Evolutionary conservation across 2,113 vertebrate species (phyloP).

Genomic region (chimpanzee (Pan troglodytes)): NHGRI_mPanTro3-v2.1_pri NC_072401.2:101090501-101091000

Average conservation of each 20-base stretch:
- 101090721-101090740: not conserved
- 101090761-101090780: not conserved
- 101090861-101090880: not conserved
- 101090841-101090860: not conserved
- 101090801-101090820: not conserved
- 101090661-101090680: not conserved
- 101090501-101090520: not conserved
- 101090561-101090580: not conserved
- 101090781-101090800: not conserved
- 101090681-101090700: not conserved
- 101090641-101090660: not conserved
- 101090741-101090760: not conserved
- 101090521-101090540: not conserved
- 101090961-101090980: not conserved
- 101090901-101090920: not conserved
- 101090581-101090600: not conserved
- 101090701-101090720: not conserved
- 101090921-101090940: not conserved
- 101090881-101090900: not conserved
- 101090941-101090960: not conserved
- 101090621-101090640: not conserved
- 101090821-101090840: slow-evolving; percentile 3
- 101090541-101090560: not conserved
- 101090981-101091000: not conserved
- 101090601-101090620: not conserved